Percentiles rank a stretch among this genome's conserved stretches.
Conservation (phyloP, 1,140 invertebrate genomes). For the Portunus trituberculatus region DNA sequence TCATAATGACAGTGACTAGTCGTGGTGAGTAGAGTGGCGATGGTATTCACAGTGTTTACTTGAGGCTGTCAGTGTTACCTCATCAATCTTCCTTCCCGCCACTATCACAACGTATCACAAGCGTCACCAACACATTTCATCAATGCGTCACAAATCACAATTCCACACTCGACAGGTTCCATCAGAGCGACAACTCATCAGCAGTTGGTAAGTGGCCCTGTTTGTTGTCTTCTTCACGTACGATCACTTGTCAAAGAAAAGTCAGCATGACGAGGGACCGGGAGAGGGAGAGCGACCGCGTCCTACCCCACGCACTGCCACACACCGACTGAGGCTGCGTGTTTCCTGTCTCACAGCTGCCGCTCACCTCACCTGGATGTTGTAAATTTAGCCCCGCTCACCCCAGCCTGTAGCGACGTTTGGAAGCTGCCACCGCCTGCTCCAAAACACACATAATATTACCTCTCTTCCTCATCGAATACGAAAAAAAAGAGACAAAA, state of each 20-base stretch:
- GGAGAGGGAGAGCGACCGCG: not conserved
- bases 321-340: conserved; percentile 5
- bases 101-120: not conserved
- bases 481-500: no score
- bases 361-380: conserved; percentile 8
- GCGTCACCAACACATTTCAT: not conserved
- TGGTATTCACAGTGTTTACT: not conserved
- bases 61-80: no score
- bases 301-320: not conserved
- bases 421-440: not conserved
- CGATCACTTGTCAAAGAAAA: not conserved
- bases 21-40: not conserved
- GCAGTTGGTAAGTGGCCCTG: not conserved
- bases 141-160: not conserved
- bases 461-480: no score
- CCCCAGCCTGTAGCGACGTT: not conserved
- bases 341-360: not conserved
- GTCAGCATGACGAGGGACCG: not conserved
- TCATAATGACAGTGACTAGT: not conserved
- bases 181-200: not conserved
- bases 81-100: not conserved
- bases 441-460: not conserved
- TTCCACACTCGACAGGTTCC: not conserved
- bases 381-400: not conserved
- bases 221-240: not conserved